Evolutionary conservation across 92 coral and sea anemone genomes (phyloP), one percentile per base, ranked within the genome.

Genomic region (Zoanthus sansibaricus): DNA sequence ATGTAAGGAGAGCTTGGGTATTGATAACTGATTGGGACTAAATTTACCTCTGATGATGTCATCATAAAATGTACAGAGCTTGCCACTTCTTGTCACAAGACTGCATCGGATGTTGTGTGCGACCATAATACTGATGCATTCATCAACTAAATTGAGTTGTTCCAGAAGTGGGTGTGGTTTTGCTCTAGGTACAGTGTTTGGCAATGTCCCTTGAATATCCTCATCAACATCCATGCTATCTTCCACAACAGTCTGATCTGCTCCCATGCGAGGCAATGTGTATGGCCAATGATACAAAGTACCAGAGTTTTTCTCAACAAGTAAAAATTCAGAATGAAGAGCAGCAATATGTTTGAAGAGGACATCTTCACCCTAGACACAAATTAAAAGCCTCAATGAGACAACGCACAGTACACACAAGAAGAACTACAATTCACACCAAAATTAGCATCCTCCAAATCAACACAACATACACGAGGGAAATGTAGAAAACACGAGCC

Each of bases 31-130:
- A n/a, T n/a, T n/a, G n/a, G n/a, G n/a, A n/a, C n/a, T n/a, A 33
- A 33, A 1, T 33, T 33, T 61, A 95, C 98, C 97, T 93, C 94
- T 88, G 25, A 95, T 85, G n/a, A 93, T 82, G 78, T 92, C 88
- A 76, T 95, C 98, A 82, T 95, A 95, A 87, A 95, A 95, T 9
- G 98, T 93, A 66, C 98, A 95, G 58, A 95, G 73, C 90, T 94
- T 93, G 30, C 98, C 98, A 88, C 91, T 91, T 80, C 94, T 75
- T 21, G 97, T 95, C 6, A 95, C 94, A 64, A 95, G 91, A 75
- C 94, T 91, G 71, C 96, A 93, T 16, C 98, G 93, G 20, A 95
- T 93, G 33, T 77, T 83, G 67, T 84, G 88, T n/a, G 98, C 87
- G 1, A 92, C 90, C 32, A 95, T 71, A 20, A 94, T 75, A 52